Base-by-base conservation (phyloP, 1,140 invertebrate genomes). In the Ectropis grisescens region DNA sequence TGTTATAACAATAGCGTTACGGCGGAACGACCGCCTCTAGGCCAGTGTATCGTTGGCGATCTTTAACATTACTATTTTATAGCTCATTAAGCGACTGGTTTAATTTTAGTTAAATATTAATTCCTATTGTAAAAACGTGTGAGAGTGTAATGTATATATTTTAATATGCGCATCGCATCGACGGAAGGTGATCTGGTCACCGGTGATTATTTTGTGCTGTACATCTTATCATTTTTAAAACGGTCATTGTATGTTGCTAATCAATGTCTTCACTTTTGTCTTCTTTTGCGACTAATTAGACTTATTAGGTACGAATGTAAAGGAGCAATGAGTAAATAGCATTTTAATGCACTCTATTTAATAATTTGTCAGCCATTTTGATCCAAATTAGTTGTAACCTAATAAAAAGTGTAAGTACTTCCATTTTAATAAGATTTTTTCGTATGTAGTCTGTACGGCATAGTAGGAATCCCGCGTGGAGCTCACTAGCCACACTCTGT, bases 11-110 rank as follows among this genome's bases (percentile, higher is more conserved):
- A 52, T 49, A 49, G 44, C 46, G 35, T 43, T 33, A 32, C 37
- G 29, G 30, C 27, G 36, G 32, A 29, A 30, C 38, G 44, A 41
- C 50, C 53, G 55, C 34, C 29, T 44, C 47, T 59, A 65, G 75
- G 76, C 76, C 76, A 81, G 71, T 80, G 61, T 69, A 67, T 67
- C 55, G 72, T 78, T 69, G 76, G 76, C 76, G 56, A 75, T 62
- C 58, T 70, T 66, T n/a, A n/a, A 59, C 50, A 57, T 19, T 61
- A 67, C 57, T 75, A 75, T 67, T 55, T 65, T 68, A 60, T 72
- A 72, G 66, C 57, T 74, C 59, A 66, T 66, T 78, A 71, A 80
- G 72, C 67, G 75, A 78, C 72, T 78, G 75, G 68, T 71, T 74
- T 76, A 67, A 48, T 68, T 70, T 74, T 72, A 76, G 59, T 71